Conservation (phyloP, 1,140 invertebrate species). For the Macrobrachium rosenbergii region DNA sequence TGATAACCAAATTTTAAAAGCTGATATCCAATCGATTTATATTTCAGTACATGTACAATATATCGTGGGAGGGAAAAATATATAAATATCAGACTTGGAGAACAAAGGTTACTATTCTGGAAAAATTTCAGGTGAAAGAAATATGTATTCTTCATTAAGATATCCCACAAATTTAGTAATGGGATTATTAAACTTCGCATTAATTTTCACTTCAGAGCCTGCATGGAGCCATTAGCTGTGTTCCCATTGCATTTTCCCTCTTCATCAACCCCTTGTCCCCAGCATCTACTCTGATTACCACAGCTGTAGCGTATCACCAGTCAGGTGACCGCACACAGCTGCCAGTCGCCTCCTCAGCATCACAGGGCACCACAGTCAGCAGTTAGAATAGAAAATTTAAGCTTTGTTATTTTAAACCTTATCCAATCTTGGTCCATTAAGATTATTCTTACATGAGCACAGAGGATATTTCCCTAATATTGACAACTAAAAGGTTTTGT, state of each 20-base stretch:
- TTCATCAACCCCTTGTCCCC: not conserved
- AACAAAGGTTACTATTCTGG: too few relatives aligned
- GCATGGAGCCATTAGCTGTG: constrained; percentile 1
- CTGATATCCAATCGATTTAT: not conserved
- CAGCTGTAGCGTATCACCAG: constrained; percentile 43
- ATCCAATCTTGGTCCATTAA: too few relatives aligned
- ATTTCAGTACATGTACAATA: too few relatives aligned
- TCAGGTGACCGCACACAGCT: constrained; percentile 42
- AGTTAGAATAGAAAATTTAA: constrained; percentile 17
- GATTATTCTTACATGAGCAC: constrained; percentile 1
- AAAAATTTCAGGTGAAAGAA: too few relatives aligned
- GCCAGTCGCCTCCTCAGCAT: constrained; percentile 25
- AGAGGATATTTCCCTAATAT: constrained; percentile 4
- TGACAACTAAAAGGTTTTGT: not conserved
- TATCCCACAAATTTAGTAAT: too few relatives aligned
- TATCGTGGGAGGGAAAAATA: too few relatives aligned
- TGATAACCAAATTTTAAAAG: not conserved
- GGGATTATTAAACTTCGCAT: too few relatives aligned
- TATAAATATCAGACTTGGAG: too few relatives aligned
- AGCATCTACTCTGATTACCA: constrained; percentile 29
- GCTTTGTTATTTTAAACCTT: not conserved
- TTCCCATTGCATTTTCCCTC: not conserved
- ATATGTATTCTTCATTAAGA: too few relatives aligned
- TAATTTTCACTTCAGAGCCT: constrained; percentile 11
- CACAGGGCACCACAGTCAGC: constrained; percentile 38